Evolutionary conservation across 2,888 invertebrate species (phyloP).

Genomic region (Epirrita christyi): DNA sequence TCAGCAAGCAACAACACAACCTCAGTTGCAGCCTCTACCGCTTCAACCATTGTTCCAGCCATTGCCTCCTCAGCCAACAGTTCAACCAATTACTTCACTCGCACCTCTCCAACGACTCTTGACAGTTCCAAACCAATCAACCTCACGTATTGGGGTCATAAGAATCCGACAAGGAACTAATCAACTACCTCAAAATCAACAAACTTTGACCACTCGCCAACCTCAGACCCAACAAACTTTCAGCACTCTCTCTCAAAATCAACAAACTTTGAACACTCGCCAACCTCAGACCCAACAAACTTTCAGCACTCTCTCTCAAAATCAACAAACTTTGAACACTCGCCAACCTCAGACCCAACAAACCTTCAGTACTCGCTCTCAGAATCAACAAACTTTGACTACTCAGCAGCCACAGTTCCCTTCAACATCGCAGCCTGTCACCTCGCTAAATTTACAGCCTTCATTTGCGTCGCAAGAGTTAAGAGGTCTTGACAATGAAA

Average conservation of each 20-base stretch:
- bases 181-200: constrained; percentile 16
- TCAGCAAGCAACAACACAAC: constrained; percentile 16
- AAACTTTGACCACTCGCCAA: constrained; percentile 4
- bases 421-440: constrained; percentile 1
- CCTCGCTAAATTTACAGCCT: constrained; percentile 11
- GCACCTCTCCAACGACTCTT: constrained; percentile 12
- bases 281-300: background rate
- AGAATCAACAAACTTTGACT: constrained; percentile 1
- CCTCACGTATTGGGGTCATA: constrained; percentile 28
- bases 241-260: constrained; percentile 3
- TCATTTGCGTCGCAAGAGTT: constrained; percentile 4
- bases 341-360: background rate
- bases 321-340: background rate
- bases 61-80: constrained; percentile 17
- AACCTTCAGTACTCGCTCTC: background rate
- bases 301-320: background rate
- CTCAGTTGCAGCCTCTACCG: constrained; percentile 4
- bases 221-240: constrained; percentile 15
- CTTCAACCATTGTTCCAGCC: constrained; percentile 15
- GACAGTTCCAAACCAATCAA: constrained; percentile 18
- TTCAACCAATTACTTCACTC: constrained; percentile 12
- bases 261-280: constrained; percentile 7
- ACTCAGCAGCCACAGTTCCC: background rate
- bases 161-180: constrained; percentile 25
- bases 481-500: constrained; percentile 14